Conservation (phyloP, 2,113 vertebrate species). For the Butastur rufipennis region DNA sequence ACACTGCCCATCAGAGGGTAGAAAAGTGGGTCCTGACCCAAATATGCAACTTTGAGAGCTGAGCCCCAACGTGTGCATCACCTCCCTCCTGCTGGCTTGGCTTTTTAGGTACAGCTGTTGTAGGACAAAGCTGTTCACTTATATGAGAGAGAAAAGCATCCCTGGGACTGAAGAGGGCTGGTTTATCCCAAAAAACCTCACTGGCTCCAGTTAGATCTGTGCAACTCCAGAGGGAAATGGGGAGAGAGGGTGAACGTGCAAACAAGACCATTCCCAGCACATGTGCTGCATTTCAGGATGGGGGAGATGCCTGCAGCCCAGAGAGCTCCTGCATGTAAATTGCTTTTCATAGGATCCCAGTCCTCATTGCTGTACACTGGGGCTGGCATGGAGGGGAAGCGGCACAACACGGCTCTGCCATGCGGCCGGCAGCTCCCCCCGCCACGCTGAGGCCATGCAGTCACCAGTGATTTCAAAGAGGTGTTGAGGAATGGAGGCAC, state of each 20-base stretch:
- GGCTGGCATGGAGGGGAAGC: neutral
- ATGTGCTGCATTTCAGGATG: neutral
- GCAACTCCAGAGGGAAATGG: neutral
- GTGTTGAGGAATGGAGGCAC: neutral
- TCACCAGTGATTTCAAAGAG: constrained; percentile 41
- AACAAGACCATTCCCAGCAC: neutral
- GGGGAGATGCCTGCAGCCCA: neutral
- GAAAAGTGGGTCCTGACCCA: neutral
- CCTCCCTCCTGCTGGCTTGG: neutral
- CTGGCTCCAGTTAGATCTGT: neutral
- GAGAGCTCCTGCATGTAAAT: neutral
- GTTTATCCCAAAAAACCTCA: accelerated
- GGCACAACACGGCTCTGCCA: neutral
- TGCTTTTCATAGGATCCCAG: neutral
- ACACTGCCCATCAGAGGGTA: accelerated
- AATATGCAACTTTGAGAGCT: neutral
- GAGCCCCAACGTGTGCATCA: accelerated
- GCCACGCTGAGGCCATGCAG: neutral
- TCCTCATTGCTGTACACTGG: neutral
- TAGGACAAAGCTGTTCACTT: neutral
- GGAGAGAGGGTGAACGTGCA: neutral
- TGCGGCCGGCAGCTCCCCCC: neutral
- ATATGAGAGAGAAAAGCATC: neutral
- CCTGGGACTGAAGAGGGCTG: neutral
- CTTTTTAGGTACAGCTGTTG: neutral